Percentiles rank a stretch among this genome's conserved stretches.
Conservation (phyloP, 2,797 vertebrate species). For the Benthosema pterotum region DNA sequence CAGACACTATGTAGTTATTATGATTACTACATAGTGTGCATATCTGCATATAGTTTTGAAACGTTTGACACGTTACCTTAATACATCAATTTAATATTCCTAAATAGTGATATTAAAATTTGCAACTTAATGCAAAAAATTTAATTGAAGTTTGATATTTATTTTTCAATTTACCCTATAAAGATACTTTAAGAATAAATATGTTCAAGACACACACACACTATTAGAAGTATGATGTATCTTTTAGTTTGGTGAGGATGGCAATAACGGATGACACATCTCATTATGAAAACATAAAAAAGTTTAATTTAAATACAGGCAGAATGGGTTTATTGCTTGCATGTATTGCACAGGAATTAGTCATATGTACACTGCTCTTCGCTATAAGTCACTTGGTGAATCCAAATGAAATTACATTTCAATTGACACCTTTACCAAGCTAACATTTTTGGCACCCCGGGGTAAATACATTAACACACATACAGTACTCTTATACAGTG, state of each 20-base stretch:
- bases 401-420: constrained; percentile 51
- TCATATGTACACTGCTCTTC: constrained; percentile 45
- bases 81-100: too few relatives aligned
- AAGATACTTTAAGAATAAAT: not conserved
- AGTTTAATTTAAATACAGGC: constrained; percentile 73
- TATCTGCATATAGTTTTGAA: too few relatives aligned
- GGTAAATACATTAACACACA: too few relatives aligned
- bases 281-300: constrained; percentile 79
- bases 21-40: too few relatives aligned
- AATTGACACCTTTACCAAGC: constrained; percentile 54
- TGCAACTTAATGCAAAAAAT: too few relatives aligned
- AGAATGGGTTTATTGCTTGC: constrained; percentile 56
- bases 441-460: too few relatives aligned
- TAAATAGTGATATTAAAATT: too few relatives aligned
- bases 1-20: too few relatives aligned
- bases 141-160: too few relatives aligned
- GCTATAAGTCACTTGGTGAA: constrained; percentile 57
- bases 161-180: too few relatives aligned
- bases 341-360: constrained; percentile 50
- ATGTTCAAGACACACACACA: not conserved
- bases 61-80: too few relatives aligned
- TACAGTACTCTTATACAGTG: constrained; percentile 26
- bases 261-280: constrained; percentile 29
- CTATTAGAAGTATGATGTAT: not conserved
- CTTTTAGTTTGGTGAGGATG: not conserved